A percentile compares a stretch with the other conserved stretches of the same genome.
These are phyloP conservation scores for Eupithecia exiguata DNA, from an alignment of 2,888 invertebrate genomes.

Conservation along the genomic window DNA sequence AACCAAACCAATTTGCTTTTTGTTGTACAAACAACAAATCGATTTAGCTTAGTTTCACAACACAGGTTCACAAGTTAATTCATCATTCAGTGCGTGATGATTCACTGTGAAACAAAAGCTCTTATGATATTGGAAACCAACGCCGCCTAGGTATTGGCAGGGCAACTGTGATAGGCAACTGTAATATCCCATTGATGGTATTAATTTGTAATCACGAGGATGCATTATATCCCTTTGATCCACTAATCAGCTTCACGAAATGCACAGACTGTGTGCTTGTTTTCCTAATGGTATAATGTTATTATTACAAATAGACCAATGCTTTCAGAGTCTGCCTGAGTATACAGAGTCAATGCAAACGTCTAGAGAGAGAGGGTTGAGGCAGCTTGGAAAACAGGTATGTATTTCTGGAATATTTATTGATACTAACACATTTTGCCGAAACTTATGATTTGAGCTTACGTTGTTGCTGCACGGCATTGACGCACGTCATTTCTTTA, in stretches of 20 bases:
- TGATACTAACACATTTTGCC: neutral
- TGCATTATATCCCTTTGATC: neutral
- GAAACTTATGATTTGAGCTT: neutral
- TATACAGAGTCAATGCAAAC: slow-evolving; percentile 67
- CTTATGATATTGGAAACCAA: neutral
- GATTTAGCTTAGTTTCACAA: no score
- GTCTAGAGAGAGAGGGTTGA: slow-evolving; percentile 59
- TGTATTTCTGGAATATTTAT: neutral
- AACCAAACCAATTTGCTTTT: no score
- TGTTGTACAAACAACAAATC: no score
- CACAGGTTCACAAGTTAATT: no score
- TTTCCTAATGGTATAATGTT: neutral
- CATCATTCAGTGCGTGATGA: no score
- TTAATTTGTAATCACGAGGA: neutral
- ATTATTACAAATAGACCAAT: neutral
- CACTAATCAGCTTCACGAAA: neutral
- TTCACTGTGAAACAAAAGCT: no score
- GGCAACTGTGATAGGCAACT: neutral
- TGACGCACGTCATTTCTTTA: no score
- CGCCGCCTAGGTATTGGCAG: neutral
- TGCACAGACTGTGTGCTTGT: neutral
- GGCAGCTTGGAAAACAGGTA: slow-evolving; percentile 71
- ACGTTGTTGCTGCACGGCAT: neutral
- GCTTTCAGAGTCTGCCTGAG: slow-evolving; percentile 63
- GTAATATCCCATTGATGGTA: neutral